These are phyloP conservation scores for Pyrrhia umbra DNA, from an alignment of 2,888 invertebrate species.

Conservation along the genomic window DNA sequence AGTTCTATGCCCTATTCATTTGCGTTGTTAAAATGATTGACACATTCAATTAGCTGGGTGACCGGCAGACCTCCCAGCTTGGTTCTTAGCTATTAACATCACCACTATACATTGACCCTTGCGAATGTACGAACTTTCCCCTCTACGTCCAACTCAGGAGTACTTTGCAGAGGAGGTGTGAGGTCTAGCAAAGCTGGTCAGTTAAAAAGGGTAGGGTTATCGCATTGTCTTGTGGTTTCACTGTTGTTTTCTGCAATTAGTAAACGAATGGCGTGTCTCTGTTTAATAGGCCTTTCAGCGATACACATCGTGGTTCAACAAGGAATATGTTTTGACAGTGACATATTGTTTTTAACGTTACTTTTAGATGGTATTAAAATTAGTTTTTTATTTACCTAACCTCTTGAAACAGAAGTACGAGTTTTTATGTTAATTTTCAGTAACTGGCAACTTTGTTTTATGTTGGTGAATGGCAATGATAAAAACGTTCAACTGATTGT, in stretches of 20 bases:
- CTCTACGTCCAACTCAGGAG: constrained; percentile 14
- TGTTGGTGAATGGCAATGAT: too few relatives aligned
- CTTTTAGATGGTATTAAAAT: neutral
- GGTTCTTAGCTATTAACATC: constrained; percentile 80
- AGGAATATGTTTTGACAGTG: constrained; percentile 67
- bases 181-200: constrained; percentile 70
- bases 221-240: constrained; percentile 83
- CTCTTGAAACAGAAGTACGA: neutral
- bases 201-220: constrained; percentile 76
- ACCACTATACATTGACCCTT: constrained; percentile 71
- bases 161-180: constrained; percentile 41
- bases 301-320: constrained; percentile 64
- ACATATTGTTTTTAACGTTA: constrained; percentile 48
- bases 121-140: constrained; percentile 27
- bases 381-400: neutral
- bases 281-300: constrained; percentile 86
- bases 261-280: constrained; percentile 83
- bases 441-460: too few relatives aligned
- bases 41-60: constrained; percentile 94
- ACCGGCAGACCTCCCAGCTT: constrained; percentile 90
- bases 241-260: constrained; percentile 89
- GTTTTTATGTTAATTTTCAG: neutral
- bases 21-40: constrained; percentile 94
- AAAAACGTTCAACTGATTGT: too few relatives aligned
- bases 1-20: constrained; percentile 88